Percentiles rank a stretch among this genome's conserved stretches.
These are phyloP conservation scores for Martes martes DNA, from an alignment of 2,113 vertebrate species.

Conservation along the genomic window DNA sequence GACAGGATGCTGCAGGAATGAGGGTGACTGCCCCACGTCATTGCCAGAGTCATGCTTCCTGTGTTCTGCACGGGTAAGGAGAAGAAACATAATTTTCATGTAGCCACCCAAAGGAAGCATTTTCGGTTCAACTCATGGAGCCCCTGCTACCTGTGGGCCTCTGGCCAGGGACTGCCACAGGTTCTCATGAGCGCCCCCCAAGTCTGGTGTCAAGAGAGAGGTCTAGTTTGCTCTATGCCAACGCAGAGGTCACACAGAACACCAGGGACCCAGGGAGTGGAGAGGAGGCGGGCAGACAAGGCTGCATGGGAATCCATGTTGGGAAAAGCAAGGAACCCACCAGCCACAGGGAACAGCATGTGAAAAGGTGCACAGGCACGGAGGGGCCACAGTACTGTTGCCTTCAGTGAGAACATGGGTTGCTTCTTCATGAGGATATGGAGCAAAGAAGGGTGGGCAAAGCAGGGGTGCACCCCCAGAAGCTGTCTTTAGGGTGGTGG, in stretches of 20 bases:
- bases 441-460: neutral
- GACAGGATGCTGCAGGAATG: neutral
- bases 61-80: neutral
- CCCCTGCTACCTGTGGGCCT: neutral
- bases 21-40: too few species aligned
- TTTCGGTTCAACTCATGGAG: neutral
- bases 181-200: neutral
- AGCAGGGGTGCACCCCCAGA: neutral
- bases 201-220: neutral
- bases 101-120: neutral
- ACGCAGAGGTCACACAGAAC: neutral
- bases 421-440: neutral
- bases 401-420: neutral
- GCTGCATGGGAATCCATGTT: neutral
- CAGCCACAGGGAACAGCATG: neutral
- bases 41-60: neutral
- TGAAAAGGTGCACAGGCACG: neutral
- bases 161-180: neutral
- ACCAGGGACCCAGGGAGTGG: neutral
- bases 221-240: neutral
- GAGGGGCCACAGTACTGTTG: too few species aligned
- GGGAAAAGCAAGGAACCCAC: neutral
- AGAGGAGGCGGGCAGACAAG: neutral
- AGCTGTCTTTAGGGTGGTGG: neutral
- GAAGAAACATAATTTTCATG: neutral